Base-by-base conservation (phyloP, 2,113 vertebrate genomes). In the Columba janthina region DNA sequence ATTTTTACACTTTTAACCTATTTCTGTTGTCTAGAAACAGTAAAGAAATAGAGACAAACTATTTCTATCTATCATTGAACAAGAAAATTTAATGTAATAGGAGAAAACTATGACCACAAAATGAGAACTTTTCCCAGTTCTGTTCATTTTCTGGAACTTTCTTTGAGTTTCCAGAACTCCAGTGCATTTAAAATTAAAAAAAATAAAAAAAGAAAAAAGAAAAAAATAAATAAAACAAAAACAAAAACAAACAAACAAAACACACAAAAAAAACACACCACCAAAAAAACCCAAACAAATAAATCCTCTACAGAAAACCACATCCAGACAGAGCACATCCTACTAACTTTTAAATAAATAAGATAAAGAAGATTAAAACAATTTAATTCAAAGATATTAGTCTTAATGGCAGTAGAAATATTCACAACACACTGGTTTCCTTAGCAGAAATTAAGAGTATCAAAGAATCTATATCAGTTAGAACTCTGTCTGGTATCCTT, bases 271-370 rank as follows among this genome's bases (percentile, higher is more conserved):
- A 42, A 38, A 38, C 38, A 38, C 38, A 38, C 38, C 38, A 38
- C 40, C 40, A 13, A 60, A 17, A 4, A 32, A 48, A 34, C 44
- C 44, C 9, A 42, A 62, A 14, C 8, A 54, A 28, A 29, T 26
- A 51, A 3, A 46, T 46, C 0, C 2, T 7, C 8, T 24, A 44
- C 6, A 50, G 60, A 72, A 76, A 1, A 1, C 5, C 50, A 31
- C 78, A 60, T 5, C 8, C 31, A 85, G 53, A 36, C 31, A 85
- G 53, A 36, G 26, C 26, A 67, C 18, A 36, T 36, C 4, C 3
- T 62, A 51, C 5, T 54, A 57, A 75, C 32, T 57, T 71, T 58
- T n/a, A 53, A 75, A 38, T 61, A 61, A 51, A 56, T 72, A 36
- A 12, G 6, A 40, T 80, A 56, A 61, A 61, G 14, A 11, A 71